Conservation (phyloP, 92 coral and sea anemone genomes). For the Paragorgia papillata region DNA sequence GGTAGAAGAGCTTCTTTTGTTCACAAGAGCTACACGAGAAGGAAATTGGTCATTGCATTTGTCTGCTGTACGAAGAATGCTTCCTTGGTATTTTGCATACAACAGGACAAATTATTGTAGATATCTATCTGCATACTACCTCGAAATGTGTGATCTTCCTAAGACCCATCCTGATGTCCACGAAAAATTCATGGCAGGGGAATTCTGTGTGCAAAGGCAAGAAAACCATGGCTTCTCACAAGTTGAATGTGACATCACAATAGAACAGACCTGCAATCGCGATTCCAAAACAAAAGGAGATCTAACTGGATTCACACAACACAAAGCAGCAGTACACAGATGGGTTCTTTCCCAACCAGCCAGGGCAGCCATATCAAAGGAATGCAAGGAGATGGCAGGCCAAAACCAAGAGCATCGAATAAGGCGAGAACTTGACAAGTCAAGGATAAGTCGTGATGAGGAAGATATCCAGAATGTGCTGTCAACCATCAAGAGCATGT, state of each 20-base stretch:
- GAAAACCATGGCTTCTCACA: slow-evolving; percentile 42
- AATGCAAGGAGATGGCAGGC: slow-evolving; percentile 35
- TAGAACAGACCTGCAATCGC: slow-evolving; percentile 48
- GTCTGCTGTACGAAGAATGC: slow-evolving; percentile 60
- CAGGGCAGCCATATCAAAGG: slow-evolving; percentile 29
- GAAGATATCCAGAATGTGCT: slow-evolving; percentile 15
- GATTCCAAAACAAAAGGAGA: slow-evolving; percentile 55
- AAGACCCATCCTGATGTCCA: slow-evolving; percentile 56
- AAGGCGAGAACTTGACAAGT: slow-evolving; percentile 19
- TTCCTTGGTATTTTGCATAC: slow-evolving; percentile 65
- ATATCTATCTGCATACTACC: too few species aligned
- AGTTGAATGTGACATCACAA: slow-evolving; percentile 48
- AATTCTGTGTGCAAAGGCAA: slow-evolving; percentile 63
- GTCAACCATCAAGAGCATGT: slow-evolving; percentile 10
- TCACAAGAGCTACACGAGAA: slow-evolving; percentile 65
- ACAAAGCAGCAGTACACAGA: slow-evolving; percentile 47
- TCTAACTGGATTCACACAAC: slow-evolving; percentile 42
- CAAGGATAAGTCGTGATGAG: slow-evolving; percentile 21
- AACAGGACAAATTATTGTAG: slow-evolving; percentile 63
- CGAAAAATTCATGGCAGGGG: slow-evolving; percentile 51
- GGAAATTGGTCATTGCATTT: slow-evolving; percentile 60
- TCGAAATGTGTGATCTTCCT: too few species aligned
- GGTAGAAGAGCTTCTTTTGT: slow-evolving; percentile 51
- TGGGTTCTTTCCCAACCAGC: slow-evolving; percentile 44
- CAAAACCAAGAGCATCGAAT: slow-evolving; percentile 27